These are phyloP conservation scores for Lates calcarifer DNA, from an alignment of 2,113 vertebrate genomes.

Conservation along the genomic window DNA sequence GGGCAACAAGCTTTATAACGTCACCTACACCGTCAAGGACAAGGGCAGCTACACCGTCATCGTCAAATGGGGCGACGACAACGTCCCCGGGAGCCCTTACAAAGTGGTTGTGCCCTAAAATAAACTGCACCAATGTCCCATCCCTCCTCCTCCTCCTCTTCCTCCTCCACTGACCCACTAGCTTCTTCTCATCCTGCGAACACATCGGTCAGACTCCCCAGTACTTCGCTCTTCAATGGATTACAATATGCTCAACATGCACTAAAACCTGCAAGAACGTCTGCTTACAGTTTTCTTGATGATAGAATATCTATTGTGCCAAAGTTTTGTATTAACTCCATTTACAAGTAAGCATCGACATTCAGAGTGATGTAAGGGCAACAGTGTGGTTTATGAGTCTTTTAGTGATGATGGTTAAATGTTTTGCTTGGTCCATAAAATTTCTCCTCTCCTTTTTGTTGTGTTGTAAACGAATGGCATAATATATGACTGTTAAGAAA, in stretches of 20 bases:
- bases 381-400: constrained; percentile 32
- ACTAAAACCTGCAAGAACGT: constrained; percentile 68
- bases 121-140: constrained; percentile 43
- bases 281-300: constrained; percentile 58
- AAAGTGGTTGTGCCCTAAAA: constrained; percentile 89
- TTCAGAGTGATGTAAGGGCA: constrained; percentile 38
- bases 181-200: constrained; percentile 36
- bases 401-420: constrained; percentile 42
- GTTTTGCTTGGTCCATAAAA: constrained; percentile 45
- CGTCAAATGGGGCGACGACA: constrained; percentile 94
- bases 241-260: constrained; percentile 52
- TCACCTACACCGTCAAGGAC: constrained; percentile 94
- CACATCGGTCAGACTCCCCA: constrained; percentile 31
- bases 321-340: constrained; percentile 71
- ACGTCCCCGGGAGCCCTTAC: constrained; percentile 92
- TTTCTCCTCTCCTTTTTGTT: constrained; percentile 19
- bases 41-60: constrained; percentile 95
- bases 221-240: constrained; percentile 23
- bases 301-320: constrained; percentile 68
- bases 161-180: constrained; percentile 14
- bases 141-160: background rate
- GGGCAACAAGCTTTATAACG: constrained; percentile 93
- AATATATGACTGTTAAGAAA: constrained; percentile 65
- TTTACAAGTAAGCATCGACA: constrained; percentile 29
- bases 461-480: constrained; percentile 52